These are phyloP conservation scores for Cavia aperea DNA, from an alignment of 2,113 vertebrate genomes.

Conservation along the genomic window DNA sequence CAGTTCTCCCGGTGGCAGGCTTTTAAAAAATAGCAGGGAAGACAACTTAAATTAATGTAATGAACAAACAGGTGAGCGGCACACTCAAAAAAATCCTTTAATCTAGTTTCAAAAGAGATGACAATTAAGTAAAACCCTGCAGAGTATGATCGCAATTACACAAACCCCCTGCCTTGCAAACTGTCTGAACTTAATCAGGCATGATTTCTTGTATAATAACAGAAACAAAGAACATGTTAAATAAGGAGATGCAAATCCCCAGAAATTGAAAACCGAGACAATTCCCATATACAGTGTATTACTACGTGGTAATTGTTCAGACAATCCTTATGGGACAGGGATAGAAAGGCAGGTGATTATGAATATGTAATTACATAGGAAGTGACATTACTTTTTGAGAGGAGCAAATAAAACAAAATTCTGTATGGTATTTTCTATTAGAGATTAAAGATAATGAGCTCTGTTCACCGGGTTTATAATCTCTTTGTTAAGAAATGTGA, in stretches of 20 bases:
- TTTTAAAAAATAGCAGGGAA: constrained; percentile 55
- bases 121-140: constrained; percentile 57
- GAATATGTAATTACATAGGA: not conserved
- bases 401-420: not conserved
- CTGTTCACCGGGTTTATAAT: constrained; percentile 10
- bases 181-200: constrained; percentile 61
- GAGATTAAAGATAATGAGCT: constrained; percentile 26
- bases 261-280: not conserved
- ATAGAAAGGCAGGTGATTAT: not conserved
- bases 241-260: constrained; percentile 21
- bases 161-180: constrained; percentile 38
- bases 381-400: not conserved
- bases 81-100: constrained; percentile 19
- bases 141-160: constrained; percentile 53
- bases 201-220: constrained; percentile 62
- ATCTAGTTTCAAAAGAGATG: constrained; percentile 59
- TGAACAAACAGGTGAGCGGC: constrained; percentile 58
- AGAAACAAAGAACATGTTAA: constrained; percentile 50
- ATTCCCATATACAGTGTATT: not conserved
- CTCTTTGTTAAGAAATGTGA: constrained; percentile 13
- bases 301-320: not conserved
- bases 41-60: constrained; percentile 64
- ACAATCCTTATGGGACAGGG: not conserved
- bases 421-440: not conserved
- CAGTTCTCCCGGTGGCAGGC: constrained; percentile 7